Conservation (phyloP, 2,888 invertebrate species). For the Drosophila monieri region DNA sequence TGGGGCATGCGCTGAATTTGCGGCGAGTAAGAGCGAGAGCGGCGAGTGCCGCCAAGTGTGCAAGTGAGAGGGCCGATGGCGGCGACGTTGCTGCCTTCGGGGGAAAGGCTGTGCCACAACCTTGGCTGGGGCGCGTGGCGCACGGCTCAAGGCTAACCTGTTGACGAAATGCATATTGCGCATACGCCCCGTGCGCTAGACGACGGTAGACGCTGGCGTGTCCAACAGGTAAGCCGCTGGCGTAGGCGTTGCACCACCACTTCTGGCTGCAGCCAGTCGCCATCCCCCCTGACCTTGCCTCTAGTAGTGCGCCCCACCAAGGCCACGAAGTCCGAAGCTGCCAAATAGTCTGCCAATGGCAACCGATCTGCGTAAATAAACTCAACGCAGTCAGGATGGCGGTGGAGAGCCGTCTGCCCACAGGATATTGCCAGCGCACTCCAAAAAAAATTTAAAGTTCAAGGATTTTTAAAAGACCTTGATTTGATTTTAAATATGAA, state of each 20-base stretch:
- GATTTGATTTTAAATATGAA: too few relatives aligned
- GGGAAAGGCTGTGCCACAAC: neutral
- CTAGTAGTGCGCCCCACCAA: neutral
- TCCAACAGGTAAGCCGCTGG: slow-evolving; percentile 48
- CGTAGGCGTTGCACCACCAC: slow-evolving; percentile 31
- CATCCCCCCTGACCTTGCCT: neutral
- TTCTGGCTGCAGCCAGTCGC: too few relatives aligned
- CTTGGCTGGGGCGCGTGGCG: slow-evolving; percentile 19
- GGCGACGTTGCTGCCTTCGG: neutral
- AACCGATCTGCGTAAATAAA: slow-evolving; percentile 1
- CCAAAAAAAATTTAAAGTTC: neutral
- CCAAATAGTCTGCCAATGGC: slow-evolving; percentile 6
- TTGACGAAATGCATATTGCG: slow-evolving; percentile 72
- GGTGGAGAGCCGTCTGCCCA: too few relatives aligned
- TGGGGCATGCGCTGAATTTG: slow-evolving; percentile 66
- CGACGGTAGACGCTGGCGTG: slow-evolving; percentile 13
- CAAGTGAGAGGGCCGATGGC: neutral
- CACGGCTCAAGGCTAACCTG: slow-evolving; percentile 59
- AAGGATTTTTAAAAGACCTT: too few relatives aligned
- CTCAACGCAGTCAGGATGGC: neutral
- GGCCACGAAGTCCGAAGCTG: slow-evolving; percentile 3
- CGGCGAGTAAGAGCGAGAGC: neutral
- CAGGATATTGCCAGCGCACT: neutral
- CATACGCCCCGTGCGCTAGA: slow-evolving; percentile 59
- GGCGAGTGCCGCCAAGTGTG: neutral